These are phyloP conservation scores for Alouatta palliata DNA, from an alignment of 2,113 vertebrate species.

Conservation along the genomic window DNA sequence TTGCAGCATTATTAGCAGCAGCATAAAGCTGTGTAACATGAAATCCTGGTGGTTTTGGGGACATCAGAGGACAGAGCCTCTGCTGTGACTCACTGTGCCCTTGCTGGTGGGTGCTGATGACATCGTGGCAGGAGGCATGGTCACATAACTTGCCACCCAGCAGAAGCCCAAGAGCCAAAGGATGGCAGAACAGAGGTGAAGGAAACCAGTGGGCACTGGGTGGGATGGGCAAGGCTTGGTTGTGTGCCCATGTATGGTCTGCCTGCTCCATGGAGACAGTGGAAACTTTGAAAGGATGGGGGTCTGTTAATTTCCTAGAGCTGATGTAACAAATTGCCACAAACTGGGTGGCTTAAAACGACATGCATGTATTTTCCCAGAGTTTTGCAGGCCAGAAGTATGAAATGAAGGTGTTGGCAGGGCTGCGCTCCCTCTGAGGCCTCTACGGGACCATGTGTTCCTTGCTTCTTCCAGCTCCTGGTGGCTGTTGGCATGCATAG, in stretches of 20 bases:
- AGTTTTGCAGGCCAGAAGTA: background rate
- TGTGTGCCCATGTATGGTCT: background rate
- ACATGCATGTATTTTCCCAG: background rate
- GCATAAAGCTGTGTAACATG: background rate
- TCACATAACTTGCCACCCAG: background rate
- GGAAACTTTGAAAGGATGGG: slow-evolving; percentile 17
- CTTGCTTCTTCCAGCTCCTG: background rate
- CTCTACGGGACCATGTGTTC: background rate
- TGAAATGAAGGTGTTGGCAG: background rate
- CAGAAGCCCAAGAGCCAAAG: background rate
- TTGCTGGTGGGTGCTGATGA: background rate
- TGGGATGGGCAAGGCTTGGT: background rate
- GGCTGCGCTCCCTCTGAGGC: background rate
- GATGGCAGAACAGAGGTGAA: background rate
- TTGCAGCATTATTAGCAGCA: background rate
- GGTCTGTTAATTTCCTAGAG: background rate
- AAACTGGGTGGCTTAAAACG: background rate
- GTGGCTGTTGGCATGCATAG: background rate
- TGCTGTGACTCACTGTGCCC: background rate
- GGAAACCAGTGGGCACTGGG: background rate
- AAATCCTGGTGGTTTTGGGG: background rate
- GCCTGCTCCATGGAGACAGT: background rate
- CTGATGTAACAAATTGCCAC: background rate
- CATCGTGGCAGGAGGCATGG: background rate
- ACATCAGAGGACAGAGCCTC: background rate